Evolutionary conservation across 30 jellyfish, hydroid and myxozoan genomes (phyloP), one percentile per base, ranked within the genome.

Genomic region (Calvadosia cruxmelitensis): DNA sequence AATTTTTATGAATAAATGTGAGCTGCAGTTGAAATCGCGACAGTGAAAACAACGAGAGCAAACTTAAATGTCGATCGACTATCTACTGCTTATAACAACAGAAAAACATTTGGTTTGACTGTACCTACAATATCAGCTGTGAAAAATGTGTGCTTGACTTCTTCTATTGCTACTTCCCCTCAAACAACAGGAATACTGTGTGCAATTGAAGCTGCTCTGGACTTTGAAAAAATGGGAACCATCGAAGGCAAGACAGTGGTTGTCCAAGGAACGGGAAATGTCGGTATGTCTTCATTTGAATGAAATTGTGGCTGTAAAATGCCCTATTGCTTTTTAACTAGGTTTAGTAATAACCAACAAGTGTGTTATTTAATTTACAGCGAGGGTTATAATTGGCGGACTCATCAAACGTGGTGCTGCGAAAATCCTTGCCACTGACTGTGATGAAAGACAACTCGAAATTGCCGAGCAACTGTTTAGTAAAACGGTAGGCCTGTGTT

Each of bases 151-250:
- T n/a, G n/a, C n/a, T n/a, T 23, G 69, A 3, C 5, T 57, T 24
- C 24, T 5, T 24, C 12, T 57, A 27, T 48, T 20, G 33, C 50
- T n/a, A n/a, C n/a, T n/a, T n/a, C n/a, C n/a, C n/a, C n/a, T n/a
- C n/a, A n/a, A n/a, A n/a, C n/a, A n/a, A n/a, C n/a, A 80, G 93
- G 95, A 20, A 84, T 84, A 31, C 92, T 84, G 27, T 68, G 88
- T 53, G 95, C 93, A 0, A 84, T 84, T 85, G 95, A 84, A 53
- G 95, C 95, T n/a, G 73, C 93, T n/a, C 74, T 84, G 29, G 93
- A 84, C 67, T 84, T 52, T 36, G 72, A 69, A 13, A 53, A 66
- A 23, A 73, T 65, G 89, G 95, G 95, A 32, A 72, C 83, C 20
- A 35, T 84, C 3, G 89, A 80, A 50, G 95, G 82, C 5, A 84